Percentiles rank a stretch among this genome's conserved stretches.
These are phyloP conservation scores for Oreotragus oreotragus DNA, from an alignment of 2,113 vertebrate genomes.

Conservation along the genomic window DNA sequence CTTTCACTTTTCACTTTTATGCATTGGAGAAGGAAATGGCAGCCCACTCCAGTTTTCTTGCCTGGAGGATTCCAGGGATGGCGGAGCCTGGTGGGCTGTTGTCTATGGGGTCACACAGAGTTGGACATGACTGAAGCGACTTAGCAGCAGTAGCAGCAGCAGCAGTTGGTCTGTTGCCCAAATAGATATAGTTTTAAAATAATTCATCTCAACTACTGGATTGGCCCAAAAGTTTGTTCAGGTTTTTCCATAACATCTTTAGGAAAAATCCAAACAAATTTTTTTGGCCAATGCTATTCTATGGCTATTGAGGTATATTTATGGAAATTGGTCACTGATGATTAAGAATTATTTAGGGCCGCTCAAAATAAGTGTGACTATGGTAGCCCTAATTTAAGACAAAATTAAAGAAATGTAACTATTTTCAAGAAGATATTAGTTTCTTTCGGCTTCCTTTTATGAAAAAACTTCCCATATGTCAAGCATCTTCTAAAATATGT, in stretches of 20 bases:
- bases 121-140: accelerated
- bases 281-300: background rate
- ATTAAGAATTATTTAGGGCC: background rate
- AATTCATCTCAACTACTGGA: background rate
- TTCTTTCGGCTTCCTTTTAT: background rate
- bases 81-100: too few species aligned
- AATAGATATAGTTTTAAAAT: background rate
- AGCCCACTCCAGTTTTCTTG: too few species aligned
- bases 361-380: background rate
- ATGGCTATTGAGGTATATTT: background rate
- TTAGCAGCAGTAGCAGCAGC: too few species aligned
- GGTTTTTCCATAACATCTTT: background rate
- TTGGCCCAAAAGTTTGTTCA: background rate
- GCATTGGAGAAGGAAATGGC: too few species aligned
- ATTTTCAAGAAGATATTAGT: background rate
- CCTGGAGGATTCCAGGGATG: too few species aligned
- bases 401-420: background rate
- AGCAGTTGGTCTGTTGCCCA: background rate
- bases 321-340: background rate
- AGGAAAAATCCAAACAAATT: background rate
- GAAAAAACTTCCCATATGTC: background rate
- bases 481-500: background rate
- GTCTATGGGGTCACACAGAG: too few species aligned
- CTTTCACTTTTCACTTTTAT: too few species aligned
- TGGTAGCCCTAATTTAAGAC: background rate